phyloP scores from a whole-genome alignment of 2,888 invertebrate species.

The Drosophila recens region DNA sequence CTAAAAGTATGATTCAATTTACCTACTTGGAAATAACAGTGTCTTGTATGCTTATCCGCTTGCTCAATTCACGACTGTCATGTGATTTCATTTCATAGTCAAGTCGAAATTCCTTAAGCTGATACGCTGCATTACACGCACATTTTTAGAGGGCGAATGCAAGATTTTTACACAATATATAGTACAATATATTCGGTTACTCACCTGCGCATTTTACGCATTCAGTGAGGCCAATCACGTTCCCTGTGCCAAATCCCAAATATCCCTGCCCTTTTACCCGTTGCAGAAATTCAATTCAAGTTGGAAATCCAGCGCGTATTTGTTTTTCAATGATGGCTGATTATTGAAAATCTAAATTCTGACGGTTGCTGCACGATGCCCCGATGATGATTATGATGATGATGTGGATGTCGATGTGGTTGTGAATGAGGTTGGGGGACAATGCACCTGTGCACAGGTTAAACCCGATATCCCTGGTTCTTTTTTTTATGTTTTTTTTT shows the following conservation, averaged over 20 bases:
- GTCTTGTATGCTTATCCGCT: constrained; percentile 6
- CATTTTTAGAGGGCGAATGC: constrained; percentile 20
- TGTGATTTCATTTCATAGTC: constrained; percentile 4
- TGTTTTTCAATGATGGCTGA: constrained; percentile 81
- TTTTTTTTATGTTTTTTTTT: not conserved
- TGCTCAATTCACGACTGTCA: constrained; percentile 1
- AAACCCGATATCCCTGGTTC: constrained; percentile 16
- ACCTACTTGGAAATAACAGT: constrained; percentile 1
- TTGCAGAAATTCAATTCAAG: constrained; percentile 63
- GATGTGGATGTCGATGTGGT: constrained; percentile 33
- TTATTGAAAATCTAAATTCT: constrained; percentile 80
- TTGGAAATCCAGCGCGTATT: constrained; percentile 73
- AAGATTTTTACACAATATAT: not conserved
- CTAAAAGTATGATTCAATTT: constrained; percentile 30
- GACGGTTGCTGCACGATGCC: constrained; percentile 44
- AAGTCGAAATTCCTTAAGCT: constrained; percentile 37
- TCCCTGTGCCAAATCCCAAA: constrained; percentile 61
- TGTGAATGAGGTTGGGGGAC: constrained; percentile 35
- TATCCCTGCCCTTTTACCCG: constrained; percentile 19
- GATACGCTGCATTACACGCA: constrained; percentile 48
- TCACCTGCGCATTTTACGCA: constrained; percentile 61
- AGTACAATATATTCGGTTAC: constrained; percentile 18
- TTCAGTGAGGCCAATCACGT: constrained; percentile 73
- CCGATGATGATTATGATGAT: constrained; percentile 25
- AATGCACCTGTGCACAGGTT: constrained; percentile 36